Conservation (phyloP, 2,113 vertebrate species). For the Oryzias curvinotus region DNA sequence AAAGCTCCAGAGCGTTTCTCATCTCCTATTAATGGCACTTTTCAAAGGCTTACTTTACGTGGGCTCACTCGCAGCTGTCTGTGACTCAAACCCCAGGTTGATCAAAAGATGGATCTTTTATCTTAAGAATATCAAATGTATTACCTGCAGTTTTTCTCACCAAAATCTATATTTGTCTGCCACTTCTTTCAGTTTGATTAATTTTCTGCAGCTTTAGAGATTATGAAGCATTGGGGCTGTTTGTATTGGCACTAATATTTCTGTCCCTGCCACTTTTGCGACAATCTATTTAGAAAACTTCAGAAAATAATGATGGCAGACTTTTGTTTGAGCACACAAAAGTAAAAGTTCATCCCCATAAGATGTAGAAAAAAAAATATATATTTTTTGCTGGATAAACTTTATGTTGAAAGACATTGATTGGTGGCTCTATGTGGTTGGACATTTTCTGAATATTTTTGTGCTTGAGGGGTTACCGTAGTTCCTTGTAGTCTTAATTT, state of each 20-base stretch:
- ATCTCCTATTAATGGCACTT: conserved; percentile 53
- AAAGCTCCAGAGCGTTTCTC: conserved; percentile 56
- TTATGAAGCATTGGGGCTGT: neutral
- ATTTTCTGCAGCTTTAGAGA: conserved; percentile 25
- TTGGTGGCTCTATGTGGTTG: no score
- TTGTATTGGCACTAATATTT: neutral
- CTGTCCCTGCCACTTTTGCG: neutral
- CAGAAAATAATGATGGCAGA: neutral
- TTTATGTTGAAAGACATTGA: no score
- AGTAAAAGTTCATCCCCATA: no score
- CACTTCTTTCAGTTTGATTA: conserved; percentile 25
- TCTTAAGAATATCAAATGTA: conserved; percentile 57
- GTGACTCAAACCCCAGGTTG: conserved; percentile 60
- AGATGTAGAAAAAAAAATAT: no score
- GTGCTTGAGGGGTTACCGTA: no score
- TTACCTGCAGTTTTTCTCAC: conserved; percentile 36
- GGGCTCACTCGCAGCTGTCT: conserved; percentile 54
- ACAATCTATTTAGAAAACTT: conserved; percentile 3
- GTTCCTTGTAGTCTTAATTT: no score
- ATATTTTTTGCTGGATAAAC: no score
- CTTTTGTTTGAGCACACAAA: neutral
- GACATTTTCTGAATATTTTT: no score
- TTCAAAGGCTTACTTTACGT: conserved; percentile 73
- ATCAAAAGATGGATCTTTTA: conserved; percentile 68
- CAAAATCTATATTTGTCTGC: conserved; percentile 27